Conservation (phyloP, 2,888 invertebrate species). For the Frankliniella fusca region DNA sequence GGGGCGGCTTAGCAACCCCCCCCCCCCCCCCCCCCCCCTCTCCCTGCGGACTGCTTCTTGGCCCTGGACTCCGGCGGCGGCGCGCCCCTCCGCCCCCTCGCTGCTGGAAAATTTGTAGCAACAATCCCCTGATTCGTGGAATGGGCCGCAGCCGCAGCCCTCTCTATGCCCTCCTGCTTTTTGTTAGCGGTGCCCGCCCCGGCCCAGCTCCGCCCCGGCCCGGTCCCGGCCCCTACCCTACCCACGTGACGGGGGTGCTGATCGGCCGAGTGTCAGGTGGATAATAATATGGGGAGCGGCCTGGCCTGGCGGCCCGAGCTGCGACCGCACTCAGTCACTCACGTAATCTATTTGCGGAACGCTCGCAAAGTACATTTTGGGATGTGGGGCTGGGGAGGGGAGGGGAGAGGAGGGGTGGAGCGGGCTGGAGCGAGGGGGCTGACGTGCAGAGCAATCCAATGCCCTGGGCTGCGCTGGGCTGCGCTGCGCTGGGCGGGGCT, state of each 20-base stretch:
- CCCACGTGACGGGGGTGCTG: slow-evolving; percentile 14
- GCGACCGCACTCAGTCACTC: slow-evolving; percentile 30
- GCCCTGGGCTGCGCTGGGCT: too few species aligned
- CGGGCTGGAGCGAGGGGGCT: background rate
- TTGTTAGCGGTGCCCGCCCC: slow-evolving; percentile 21
- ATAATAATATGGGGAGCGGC: slow-evolving; percentile 12
- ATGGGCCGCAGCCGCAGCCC: too few species aligned
- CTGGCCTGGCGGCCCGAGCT: background rate
- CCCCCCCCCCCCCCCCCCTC: background rate
- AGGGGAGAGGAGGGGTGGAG: background rate
- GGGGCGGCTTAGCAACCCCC: background rate
- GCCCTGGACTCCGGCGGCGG: background rate
- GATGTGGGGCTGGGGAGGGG: background rate
- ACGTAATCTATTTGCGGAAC: slow-evolving; percentile 40
- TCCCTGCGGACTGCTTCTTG: background rate
- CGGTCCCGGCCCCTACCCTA: too few species aligned
- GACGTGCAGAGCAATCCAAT: background rate
- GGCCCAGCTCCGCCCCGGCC: background rate
- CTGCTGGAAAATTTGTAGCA: background rate
- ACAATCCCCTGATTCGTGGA: slow-evolving; percentile 11
- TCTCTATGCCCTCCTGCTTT: background rate
- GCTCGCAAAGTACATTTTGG: slow-evolving; percentile 38
- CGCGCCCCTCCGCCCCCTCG: background rate
- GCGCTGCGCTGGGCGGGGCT: background rate
- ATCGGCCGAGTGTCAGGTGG: slow-evolving; percentile 8